Percentiles rank a stretch among this genome's conserved stretches.
Conservation (phyloP, 2,113 vertebrate genomes). For the Cathartes aura region DNA sequence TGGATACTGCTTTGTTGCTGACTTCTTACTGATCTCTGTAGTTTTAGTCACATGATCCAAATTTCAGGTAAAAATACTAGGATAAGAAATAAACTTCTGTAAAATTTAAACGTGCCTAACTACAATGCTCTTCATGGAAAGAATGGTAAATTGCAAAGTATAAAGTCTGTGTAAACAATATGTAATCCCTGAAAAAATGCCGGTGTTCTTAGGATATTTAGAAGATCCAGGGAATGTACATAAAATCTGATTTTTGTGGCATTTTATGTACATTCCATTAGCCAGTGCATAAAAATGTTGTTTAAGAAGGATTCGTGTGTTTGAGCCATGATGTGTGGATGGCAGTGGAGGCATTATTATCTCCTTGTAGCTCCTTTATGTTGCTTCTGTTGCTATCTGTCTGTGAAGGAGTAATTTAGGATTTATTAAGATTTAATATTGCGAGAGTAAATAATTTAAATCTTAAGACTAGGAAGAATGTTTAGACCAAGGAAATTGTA, state of each 20-base stretch:
- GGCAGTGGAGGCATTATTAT: not conserved
- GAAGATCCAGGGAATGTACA: not conserved
- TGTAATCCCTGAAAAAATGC: not conserved
- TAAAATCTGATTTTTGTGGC: not conserved
- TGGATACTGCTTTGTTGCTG: not conserved
- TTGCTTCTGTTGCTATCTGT: not conserved
- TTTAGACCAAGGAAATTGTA: not conserved
- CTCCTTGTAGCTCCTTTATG: not conserved
- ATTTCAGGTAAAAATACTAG: not conserved
- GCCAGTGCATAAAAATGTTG: not conserved
- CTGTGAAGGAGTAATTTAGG: not conserved
- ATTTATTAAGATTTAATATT: not conserved
- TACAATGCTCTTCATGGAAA: not conserved
- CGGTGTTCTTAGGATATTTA: not conserved
- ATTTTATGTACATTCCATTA: not conserved
- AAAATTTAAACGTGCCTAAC: not conserved
- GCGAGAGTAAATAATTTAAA: not conserved
- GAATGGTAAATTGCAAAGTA: not conserved
- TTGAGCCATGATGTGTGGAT: not conserved
- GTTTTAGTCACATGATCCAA: not conserved
- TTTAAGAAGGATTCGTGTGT: not conserved
- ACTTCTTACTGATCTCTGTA: not conserved
- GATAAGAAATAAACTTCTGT: not conserved
- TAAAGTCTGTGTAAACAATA: not conserved
- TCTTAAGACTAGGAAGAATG: not conserved